These are phyloP conservation scores for Borostomias antarcticus DNA, from an alignment of 2,797 vertebrate species.

Conservation along the genomic window DNA sequence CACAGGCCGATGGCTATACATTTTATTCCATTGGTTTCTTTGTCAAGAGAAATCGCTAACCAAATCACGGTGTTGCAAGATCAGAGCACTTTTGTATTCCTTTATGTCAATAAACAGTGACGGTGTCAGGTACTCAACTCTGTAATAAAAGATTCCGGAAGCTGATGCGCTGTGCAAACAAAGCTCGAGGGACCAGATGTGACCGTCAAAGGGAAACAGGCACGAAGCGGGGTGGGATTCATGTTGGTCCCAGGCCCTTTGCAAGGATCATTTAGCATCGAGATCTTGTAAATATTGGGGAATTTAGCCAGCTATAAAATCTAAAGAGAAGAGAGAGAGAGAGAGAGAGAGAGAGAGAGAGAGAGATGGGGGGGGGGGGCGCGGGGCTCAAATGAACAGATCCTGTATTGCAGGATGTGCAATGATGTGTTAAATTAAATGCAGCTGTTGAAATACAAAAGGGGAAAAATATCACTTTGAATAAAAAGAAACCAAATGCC, in stretches of 20 bases:
- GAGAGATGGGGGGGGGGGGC: too few relatives aligned
- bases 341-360: constrained; percentile 33
- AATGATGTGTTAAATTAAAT: constrained; percentile 86
- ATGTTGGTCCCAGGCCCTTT: constrained; percentile 42
- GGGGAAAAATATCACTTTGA: constrained; percentile 57
- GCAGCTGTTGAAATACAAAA: constrained; percentile 79
- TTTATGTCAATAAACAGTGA: constrained; percentile 52
- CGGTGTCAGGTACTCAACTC: constrained; percentile 37
- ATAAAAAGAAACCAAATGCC: constrained; percentile 52
- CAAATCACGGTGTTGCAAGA: constrained; percentile 26
- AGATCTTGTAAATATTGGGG: constrained; percentile 82
- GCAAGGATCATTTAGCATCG: constrained; percentile 80
- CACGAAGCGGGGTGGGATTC: constrained; percentile 50
- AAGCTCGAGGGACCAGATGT: constrained; percentile 70
- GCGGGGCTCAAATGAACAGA: constrained; percentile 76
- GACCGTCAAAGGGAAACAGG: constrained; percentile 67
- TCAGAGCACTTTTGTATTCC: constrained; percentile 31
- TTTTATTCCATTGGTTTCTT: constrained; percentile 20
- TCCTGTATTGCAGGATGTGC: constrained; percentile 84
- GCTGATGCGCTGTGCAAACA: constrained; percentile 67
- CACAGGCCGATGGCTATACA: too few relatives aligned
- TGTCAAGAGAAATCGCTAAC: constrained; percentile 20
- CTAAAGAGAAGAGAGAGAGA: constrained; percentile 42
- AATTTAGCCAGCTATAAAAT: constrained; percentile 70
- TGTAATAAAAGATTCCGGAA: constrained; percentile 62